These are phyloP conservation scores for Gastrophysa polygoni DNA, from an alignment of 2,888 invertebrate genomes.

Conservation along the genomic window DNA sequence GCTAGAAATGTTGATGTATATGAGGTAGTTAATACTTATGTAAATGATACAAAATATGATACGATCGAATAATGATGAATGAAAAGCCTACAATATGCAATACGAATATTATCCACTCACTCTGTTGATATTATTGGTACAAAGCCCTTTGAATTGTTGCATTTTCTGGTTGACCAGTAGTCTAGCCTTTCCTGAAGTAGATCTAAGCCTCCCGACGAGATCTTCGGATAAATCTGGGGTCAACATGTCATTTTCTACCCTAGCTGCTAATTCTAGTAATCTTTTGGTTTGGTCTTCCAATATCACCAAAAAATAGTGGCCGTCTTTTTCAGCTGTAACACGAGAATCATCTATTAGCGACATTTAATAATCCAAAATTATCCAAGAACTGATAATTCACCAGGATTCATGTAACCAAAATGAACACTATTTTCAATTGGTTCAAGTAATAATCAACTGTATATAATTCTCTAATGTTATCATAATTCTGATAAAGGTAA, in stretches of 20 bases:
- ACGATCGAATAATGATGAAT: too few relatives aligned
- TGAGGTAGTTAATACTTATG: too few relatives aligned
- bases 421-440: too few relatives aligned
- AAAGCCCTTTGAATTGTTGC: slow-evolving; percentile 88
- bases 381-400: neutral
- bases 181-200: slow-evolving; percentile 90
- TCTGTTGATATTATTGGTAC: slow-evolving; percentile 56
- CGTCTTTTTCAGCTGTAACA: slow-evolving; percentile 66
- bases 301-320: slow-evolving; percentile 77
- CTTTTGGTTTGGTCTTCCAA: slow-evolving; percentile 76
- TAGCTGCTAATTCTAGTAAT: slow-evolving; percentile 70
- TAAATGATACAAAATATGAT: too few relatives aligned
- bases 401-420: too few relatives aligned
- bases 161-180: slow-evolving; percentile 90
- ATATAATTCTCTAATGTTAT: too few relatives aligned
- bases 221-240: slow-evolving; percentile 73
- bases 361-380: neutral
- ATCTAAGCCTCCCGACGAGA: slow-evolving; percentile 80
- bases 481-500: too few relatives aligned
- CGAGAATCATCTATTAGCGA: slow-evolving; percentile 24
- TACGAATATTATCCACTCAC: slow-evolving; percentile 40
- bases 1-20: too few relatives aligned
- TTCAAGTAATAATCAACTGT: too few relatives aligned
- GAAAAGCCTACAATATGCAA: too few relatives aligned
- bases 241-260: slow-evolving; percentile 73